These are phyloP conservation scores for Lepus townsendii DNA, from an alignment of 2,797 vertebrate species.

Conservation along the genomic window DNA sequence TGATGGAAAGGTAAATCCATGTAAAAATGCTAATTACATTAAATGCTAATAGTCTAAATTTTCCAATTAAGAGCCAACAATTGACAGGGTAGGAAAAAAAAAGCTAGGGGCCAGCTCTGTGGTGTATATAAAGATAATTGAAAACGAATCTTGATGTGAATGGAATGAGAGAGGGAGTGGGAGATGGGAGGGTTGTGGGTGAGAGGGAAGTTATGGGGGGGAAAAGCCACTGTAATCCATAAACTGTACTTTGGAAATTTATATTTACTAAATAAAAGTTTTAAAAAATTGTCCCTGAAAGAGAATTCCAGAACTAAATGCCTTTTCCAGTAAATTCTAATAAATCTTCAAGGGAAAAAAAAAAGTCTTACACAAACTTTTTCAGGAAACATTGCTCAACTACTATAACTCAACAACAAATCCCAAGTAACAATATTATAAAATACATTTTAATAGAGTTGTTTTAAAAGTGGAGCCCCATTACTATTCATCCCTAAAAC, in stretches of 20 bases:
- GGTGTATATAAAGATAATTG: no score
- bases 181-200: no score
- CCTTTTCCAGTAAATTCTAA: slow-evolving; percentile 45
- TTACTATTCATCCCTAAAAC: neutral
- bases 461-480: neutral
- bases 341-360: slow-evolving; percentile 5
- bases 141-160: no score
- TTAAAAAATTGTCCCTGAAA: neutral
- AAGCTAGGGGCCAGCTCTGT: no score
- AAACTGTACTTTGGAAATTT: no score
- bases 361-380: neutral
- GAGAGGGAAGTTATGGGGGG: no score
- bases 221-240: no score
- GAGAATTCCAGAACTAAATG: neutral
- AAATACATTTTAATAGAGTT: neutral
- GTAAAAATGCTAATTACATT: neutral
- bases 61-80: neutral
- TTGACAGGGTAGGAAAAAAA: neutral
- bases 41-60: neutral
- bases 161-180: no score
- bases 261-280: no score
- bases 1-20: neutral
- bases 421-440: neutral
- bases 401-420: neutral
- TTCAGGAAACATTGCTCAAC: neutral